Percentiles rank a stretch among this genome's conserved stretches.
These are phyloP conservation scores for Microcebus lehilahytsara DNA, from an alignment of 2,113 vertebrate species.

Conservation along the genomic window DNA sequence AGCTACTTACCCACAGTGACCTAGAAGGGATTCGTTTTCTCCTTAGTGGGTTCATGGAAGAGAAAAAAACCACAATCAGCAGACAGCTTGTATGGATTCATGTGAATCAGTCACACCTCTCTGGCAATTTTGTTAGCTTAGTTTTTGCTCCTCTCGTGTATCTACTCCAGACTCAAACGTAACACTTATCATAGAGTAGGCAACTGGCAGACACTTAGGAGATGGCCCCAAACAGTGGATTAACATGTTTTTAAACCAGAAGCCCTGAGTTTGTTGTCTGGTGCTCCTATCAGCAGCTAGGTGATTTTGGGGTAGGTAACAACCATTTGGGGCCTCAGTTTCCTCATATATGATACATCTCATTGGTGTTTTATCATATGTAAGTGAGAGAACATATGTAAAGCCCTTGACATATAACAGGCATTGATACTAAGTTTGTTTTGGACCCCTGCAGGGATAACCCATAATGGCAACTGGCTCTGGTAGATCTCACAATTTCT, in stretches of 20 bases:
- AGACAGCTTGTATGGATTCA: neutral
- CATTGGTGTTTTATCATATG: neutral
- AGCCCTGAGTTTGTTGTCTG: neutral
- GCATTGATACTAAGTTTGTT: neutral
- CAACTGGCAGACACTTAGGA: neutral
- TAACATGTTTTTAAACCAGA: neutral
- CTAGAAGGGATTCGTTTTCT: neutral
- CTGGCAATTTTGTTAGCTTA: neutral
- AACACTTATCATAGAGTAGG: neutral
- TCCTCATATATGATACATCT: neutral
- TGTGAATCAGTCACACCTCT: neutral
- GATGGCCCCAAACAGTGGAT: neutral
- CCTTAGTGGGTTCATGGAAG: neutral
- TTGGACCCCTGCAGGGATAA: neutral
- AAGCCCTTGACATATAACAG: neutral
- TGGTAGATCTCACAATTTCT: neutral
- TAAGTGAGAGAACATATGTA: neutral
- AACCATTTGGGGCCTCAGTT: neutral
- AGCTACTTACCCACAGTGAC: accelerated
- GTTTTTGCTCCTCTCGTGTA: neutral
- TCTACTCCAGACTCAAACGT: neutral
- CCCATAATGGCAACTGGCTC: neutral
- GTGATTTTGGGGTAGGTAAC: neutral
- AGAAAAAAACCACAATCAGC: neutral
- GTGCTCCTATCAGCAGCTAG: neutral